phyloP scores from a whole-genome alignment of 2,797 vertebrate species.

The Intellagama lesueurii region DNA sequence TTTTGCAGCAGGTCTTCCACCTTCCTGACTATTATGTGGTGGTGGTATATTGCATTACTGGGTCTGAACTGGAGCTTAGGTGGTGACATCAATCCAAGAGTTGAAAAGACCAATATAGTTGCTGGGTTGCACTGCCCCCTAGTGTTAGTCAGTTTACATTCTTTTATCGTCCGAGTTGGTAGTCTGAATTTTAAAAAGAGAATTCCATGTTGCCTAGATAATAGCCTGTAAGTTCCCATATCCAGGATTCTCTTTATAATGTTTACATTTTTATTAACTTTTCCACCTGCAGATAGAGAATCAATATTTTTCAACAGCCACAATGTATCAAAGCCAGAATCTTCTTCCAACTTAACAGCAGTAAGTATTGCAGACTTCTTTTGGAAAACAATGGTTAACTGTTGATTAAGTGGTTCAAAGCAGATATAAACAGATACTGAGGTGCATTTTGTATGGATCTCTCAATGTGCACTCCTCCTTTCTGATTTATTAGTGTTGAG shows the following conservation, averaged over 20 bases:
- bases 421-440: conserved; percentile 62
- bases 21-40: background rate
- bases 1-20: background rate
- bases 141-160: conserved; percentile 34
- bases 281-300: conserved; percentile 88
- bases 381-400: conserved; percentile 37
- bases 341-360: conserved; percentile 93
- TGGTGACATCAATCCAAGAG: too few relatives aligned
- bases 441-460: conserved; percentile 59
- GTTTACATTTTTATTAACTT: background rate
- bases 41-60: background rate
- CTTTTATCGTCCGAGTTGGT: background rate
- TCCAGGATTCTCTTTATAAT: background rate
- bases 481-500: background rate
- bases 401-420: background rate
- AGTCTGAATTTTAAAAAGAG: background rate
- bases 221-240: background rate
- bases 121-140: conserved; percentile 61
- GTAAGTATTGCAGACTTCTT: conserved; percentile 79
- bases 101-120: conserved; percentile 2
- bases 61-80: background rate
- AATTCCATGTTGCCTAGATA: background rate
- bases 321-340: conserved; percentile 98
- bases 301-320: conserved; percentile 99
- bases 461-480: conserved; percentile 41